Conservation (phyloP, 2,113 vertebrate species). For the Toxotes jaculatrix region DNA sequence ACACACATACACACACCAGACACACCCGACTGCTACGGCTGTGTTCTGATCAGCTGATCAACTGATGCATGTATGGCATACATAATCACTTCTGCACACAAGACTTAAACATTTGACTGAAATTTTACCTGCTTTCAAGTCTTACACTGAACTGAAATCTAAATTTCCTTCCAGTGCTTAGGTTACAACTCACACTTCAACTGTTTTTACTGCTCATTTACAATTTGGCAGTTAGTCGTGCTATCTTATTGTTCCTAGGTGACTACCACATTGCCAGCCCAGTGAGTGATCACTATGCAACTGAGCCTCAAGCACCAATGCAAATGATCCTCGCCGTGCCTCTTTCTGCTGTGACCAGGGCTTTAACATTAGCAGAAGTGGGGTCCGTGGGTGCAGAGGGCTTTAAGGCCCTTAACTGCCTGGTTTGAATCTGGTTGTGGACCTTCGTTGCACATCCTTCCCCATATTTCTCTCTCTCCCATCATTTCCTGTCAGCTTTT, state of each 20-base stretch:
- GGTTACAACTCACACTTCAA: too few relatives aligned
- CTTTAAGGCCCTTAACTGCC: not conserved
- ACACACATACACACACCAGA: not conserved
- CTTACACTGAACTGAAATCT: too few relatives aligned
- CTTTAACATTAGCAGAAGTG: not conserved
- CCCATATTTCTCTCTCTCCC: not conserved
- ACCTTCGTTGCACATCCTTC: not conserved
- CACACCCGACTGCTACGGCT: not conserved
- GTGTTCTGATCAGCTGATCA: not conserved
- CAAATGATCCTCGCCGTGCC: too few relatives aligned
- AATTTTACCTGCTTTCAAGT: too few relatives aligned
- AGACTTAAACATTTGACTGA: too few relatives aligned
- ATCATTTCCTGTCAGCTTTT: not conserved
- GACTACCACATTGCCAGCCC: too few relatives aligned
- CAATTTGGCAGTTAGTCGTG: too few relatives aligned
- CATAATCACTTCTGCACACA: not conserved
- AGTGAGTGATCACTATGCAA: not conserved
- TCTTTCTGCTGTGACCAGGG: not conserved
- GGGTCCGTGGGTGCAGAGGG: not conserved
- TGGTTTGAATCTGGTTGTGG: not conserved
- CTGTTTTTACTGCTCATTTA: too few relatives aligned
- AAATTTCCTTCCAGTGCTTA: too few relatives aligned
- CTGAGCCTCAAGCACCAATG: not conserved
- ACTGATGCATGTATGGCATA: not conserved
- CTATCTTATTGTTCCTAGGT: too few relatives aligned